Conservation (phyloP, 2,113 vertebrate species). For the Dipodomys merriami region DNA sequence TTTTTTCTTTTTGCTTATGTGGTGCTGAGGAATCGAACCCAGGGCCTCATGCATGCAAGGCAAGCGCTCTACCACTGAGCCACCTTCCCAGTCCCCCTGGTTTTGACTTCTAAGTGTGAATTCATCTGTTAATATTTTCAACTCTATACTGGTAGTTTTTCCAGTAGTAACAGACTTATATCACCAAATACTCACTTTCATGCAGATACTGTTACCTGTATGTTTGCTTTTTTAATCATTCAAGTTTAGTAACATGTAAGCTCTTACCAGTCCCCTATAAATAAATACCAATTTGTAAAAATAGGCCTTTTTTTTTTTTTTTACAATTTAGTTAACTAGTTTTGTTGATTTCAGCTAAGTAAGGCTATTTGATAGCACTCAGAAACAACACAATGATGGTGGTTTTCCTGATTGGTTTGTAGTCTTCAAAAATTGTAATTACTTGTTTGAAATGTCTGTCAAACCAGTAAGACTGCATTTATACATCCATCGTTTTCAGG, state of each 20-base stretch:
- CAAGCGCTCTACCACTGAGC: no score
- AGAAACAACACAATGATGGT: background rate
- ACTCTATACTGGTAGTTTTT: background rate
- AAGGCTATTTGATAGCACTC: background rate
- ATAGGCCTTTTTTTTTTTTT: background rate
- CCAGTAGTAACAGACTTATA: background rate
- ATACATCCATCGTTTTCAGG: slow-evolving; percentile 99
- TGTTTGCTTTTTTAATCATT: slow-evolving; percentile 31
- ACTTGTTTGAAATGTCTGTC: slow-evolving; percentile 52
- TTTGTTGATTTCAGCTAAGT: slow-evolving; percentile 18
- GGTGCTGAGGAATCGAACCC: no score
- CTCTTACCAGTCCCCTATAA: background rate
- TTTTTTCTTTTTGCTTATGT: no score
- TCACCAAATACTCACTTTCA: background rate
- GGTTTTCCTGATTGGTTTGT: background rate
- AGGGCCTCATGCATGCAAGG: no score
- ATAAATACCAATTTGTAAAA: slow-evolving; percentile 47
- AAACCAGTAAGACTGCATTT: slow-evolving; percentile 96
- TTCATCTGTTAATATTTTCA: slow-evolving; percentile 4
- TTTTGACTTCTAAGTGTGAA: background rate
- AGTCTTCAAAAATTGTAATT: slow-evolving; percentile 24
- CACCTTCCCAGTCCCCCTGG: background rate
- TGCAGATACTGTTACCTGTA: background rate
- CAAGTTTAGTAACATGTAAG: background rate
- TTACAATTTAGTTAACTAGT: slow-evolving; percentile 37